Percentiles rank a stretch among this genome's conserved stretches.
These are phyloP conservation scores for Anas platyrhynchos DNA, from an alignment of 2,113 vertebrate genomes.

Conservation along the genomic window DNA sequence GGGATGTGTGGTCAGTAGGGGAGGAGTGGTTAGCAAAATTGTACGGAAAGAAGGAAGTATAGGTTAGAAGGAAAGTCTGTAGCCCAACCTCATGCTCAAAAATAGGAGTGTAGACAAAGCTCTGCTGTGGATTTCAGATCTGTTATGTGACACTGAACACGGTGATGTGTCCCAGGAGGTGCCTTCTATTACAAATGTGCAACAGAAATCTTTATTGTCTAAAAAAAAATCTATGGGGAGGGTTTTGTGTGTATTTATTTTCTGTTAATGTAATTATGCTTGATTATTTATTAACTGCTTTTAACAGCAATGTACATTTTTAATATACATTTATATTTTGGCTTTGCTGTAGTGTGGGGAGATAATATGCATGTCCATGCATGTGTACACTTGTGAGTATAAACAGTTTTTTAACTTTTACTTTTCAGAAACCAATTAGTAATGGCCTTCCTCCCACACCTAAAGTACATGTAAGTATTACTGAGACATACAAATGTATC, in stretches of 20 bases:
- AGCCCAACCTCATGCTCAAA: neutral
- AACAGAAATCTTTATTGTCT: neutral
- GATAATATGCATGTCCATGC: neutral
- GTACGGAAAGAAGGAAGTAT: neutral
- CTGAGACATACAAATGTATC: neutral
- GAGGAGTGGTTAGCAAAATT: neutral
- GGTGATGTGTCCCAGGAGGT: neutral
- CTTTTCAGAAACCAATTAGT: constrained; percentile 91
- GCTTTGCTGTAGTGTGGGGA: neutral
- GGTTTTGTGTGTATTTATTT: neutral
- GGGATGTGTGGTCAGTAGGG: neutral
- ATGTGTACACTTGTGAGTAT: neutral
- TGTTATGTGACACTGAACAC: neutral
- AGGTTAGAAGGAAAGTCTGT: neutral
- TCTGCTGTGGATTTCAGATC: neutral
- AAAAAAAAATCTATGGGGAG: neutral
- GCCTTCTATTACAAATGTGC: neutral
- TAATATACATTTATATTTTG: neutral
- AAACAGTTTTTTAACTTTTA: constrained; percentile 7
- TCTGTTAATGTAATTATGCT: neutral
- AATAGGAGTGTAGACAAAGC: neutral
- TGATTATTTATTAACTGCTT: neutral
- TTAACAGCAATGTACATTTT: neutral
- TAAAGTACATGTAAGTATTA: constrained; percentile 96
- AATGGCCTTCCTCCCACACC: constrained; percentile 98